A percentile compares a stretch with the other conserved stretches of the same genome.
Evolutionary conservation across 92 coral and sea anemone species (phyloP).

Genomic region (Paragorgia papillata): DNA sequence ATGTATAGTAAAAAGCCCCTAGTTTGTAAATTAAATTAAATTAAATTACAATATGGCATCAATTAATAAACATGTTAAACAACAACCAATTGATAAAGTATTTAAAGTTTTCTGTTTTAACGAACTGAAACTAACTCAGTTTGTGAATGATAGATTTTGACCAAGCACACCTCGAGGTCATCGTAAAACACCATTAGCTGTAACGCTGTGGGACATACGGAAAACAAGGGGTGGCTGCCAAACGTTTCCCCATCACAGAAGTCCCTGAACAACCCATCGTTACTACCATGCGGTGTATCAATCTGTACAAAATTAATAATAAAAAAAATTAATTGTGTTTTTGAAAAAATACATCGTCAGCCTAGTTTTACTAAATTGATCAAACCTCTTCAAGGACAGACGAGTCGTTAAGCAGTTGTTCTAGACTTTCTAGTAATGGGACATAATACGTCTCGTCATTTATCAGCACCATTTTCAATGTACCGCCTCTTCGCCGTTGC

Average conservation of each 20-base stretch:
- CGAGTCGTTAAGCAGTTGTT: too few relatives aligned
- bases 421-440: too few relatives aligned
- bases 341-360: too few relatives aligned
- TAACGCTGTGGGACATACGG: neutral
- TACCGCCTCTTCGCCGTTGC: too few relatives aligned
- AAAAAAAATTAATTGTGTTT: too few relatives aligned
- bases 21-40: neutral
- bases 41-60: neutral
- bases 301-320: too few relatives aligned
- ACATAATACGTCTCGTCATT: too few relatives aligned
- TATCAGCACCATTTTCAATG: too few relatives aligned
- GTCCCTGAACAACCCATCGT: neutral
- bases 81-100: neutral
- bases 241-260: conserved; percentile 13
- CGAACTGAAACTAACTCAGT: neutral
- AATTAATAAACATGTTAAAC: neutral
- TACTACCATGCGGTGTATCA: neutral
- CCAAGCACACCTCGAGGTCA: conserved; percentile 1
- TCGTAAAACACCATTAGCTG: neutral
- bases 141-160: neutral
- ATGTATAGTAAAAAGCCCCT: conserved; percentile 32
- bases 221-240: neutral
- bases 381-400: too few relatives aligned
- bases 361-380: too few relatives aligned
- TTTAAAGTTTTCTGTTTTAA: neutral